Evolutionary conservation across 2,888 invertebrate species (phyloP).

Genomic region (Cataglyphis rosenhaueri): DNA sequence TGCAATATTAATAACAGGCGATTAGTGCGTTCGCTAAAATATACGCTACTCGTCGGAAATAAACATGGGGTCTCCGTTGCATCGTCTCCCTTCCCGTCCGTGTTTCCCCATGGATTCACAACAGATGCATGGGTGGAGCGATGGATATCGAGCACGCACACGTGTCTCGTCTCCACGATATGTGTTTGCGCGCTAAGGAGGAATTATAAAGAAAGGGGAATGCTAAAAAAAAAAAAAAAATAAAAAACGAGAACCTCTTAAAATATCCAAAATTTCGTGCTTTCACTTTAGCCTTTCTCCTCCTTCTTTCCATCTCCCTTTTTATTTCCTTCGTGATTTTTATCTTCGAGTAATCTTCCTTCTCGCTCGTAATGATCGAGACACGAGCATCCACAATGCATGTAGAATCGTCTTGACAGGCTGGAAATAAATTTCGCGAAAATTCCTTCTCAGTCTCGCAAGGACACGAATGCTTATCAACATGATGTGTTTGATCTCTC

Average conservation of each 20-base stretch:
- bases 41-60: constrained; percentile 67
- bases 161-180: constrained; percentile 38
- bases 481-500: constrained; percentile 40
- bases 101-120: constrained; percentile 49
- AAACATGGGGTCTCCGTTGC: constrained; percentile 67
- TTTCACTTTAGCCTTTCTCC: constrained; percentile 1
- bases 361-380: constrained; percentile 65
- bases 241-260: constrained; percentile 32
- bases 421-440: constrained; percentile 68
- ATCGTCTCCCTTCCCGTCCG: constrained; percentile 28
- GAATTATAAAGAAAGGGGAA: constrained; percentile 44
- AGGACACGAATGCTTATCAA: constrained; percentile 16
- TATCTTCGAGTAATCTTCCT: constrained; percentile 53
- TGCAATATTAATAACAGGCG: constrained; percentile 82
- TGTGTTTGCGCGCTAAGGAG: constrained; percentile 55
- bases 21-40: constrained; percentile 76
- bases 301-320: neutral
- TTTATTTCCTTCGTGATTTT: neutral
- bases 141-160: constrained; percentile 66
- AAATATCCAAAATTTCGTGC: constrained; percentile 16
- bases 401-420: constrained; percentile 71
- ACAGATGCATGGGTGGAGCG: constrained; percentile 61
- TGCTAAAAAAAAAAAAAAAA: constrained; percentile 2
- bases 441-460: constrained; percentile 26
- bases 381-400: constrained; percentile 60